Base-by-base conservation (phyloP, 2,113 vertebrate species). In the Syngnathoides biaculeatus region DNA sequence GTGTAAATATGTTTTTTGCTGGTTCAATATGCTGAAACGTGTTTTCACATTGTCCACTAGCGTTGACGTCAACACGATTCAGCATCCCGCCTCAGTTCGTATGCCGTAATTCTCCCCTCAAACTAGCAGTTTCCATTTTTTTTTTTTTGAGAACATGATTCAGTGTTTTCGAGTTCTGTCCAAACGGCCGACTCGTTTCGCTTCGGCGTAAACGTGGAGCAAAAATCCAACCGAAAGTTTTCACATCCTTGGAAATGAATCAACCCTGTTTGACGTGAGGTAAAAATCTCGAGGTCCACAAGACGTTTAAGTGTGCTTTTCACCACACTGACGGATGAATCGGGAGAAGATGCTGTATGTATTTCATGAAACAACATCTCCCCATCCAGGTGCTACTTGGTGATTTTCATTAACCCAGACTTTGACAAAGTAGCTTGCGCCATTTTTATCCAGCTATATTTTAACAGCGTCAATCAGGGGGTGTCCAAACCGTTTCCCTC, bases 191-290 rank as follows among this genome's bases (percentile, higher is more conserved):
- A 43, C 3, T 3, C 42, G 9, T 52, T 19, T 52, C n/a, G 8
- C 48, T 52, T 52, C 48, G 10, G 20, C 19, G 26, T 20, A 11
- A 70, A 60, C 42, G 0, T 62, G 17, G 43, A 68, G 66, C 50
- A 57, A 35, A 55, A 14, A 26, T 65, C 26, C 20, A 9, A 17
- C 53, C 64, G 48, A 43, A 67, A 75, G 45, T 63, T 35, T 55
- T 65, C 26, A 64, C 15, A 35, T n/a, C 62, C 3, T 5, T 20
- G 38, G 6, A 20, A 38, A 59, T 38, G 8, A 15, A 38, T 45
- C 4, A 45, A 24, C 60, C 10, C n/a, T 63, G 42, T 62, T 64
- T 48, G 48, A n/a, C 47, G 47, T 47, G 24, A 64, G 4, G 17
- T 27, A 10, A 47, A 47, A 60, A 60, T n/a, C 14, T 47, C 0